Percentiles rank a stretch among this genome's conserved stretches.
phyloP scores from a whole-genome alignment of 2,888 invertebrate genomes.

The Eristalis arbustorum region DNA sequence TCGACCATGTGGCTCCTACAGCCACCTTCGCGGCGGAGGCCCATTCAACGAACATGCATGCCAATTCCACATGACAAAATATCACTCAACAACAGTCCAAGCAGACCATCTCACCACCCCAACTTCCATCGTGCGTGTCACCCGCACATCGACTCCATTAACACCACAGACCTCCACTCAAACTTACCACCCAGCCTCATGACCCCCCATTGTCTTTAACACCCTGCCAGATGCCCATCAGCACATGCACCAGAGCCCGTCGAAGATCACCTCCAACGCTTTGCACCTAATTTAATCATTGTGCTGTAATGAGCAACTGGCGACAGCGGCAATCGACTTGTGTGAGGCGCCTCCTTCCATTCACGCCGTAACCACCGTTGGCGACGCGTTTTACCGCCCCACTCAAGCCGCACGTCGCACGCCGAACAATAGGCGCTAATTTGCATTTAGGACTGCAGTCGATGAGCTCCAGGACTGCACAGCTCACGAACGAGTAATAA shows the following conservation, averaged over 20 bases:
- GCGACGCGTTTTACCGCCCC: slow-evolving; percentile 19
- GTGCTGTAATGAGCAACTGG: slow-evolving; percentile 43
- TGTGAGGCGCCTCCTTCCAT: not conserved
- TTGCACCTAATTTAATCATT: slow-evolving; percentile 57
- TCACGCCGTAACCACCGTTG: not conserved
- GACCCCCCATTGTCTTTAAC: slow-evolving; percentile 12
- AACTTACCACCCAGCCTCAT: not conserved
- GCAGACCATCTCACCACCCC: no score
- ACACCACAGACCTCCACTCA: not conserved
- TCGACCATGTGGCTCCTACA: no score
- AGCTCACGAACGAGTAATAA: slow-evolving; percentile 58
- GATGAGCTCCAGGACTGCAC: slow-evolving; percentile 33
- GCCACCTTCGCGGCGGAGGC: no score
- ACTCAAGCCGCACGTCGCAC: slow-evolving; percentile 21
- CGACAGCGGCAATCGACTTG: not conserved
- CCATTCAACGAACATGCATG: no score
- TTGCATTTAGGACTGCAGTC: slow-evolving; percentile 63
- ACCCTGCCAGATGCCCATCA: not conserved
- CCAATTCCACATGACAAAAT: no score
- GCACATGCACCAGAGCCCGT: slow-evolving; percentile 12
- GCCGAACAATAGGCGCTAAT: slow-evolving; percentile 47
- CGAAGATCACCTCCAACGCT: slow-evolving; percentile 41
- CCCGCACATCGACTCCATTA: no score
- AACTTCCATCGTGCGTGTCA: no score
- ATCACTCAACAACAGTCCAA: no score